These are phyloP conservation scores for Dimorphilus gyrociliatus DNA, from an alignment of 2,888 invertebrate species.

Conservation along the genomic window DNA sequence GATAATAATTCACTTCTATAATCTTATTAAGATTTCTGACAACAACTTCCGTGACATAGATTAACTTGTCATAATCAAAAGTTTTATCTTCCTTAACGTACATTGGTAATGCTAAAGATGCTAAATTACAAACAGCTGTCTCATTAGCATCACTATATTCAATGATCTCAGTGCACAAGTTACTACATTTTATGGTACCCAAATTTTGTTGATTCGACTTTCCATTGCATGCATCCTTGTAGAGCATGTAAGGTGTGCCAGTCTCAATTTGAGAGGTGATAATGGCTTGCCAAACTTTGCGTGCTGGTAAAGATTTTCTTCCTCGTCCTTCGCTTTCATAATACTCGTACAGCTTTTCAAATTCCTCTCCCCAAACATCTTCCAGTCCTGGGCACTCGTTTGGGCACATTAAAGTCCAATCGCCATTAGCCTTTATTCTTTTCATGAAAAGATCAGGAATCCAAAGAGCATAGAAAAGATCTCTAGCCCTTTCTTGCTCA, in stretches of 20 bases:
- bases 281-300: slow-evolving; percentile 76
- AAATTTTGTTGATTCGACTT: slow-evolving; percentile 96
- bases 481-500: slow-evolving; percentile 81
- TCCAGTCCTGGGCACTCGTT: slow-evolving; percentile 72
- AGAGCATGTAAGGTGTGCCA: slow-evolving; percentile 82
- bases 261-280: slow-evolving; percentile 90
- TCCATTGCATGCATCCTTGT: slow-evolving; percentile 71
- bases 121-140: slow-evolving; percentile 88
- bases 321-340: slow-evolving; percentile 52
- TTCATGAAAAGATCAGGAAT: slow-evolving; percentile 97
- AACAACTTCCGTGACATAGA: slow-evolving; percentile 67
- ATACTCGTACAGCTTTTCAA: slow-evolving; percentile 66
- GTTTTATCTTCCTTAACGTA: slow-evolving; percentile 61
- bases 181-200: slow-evolving; percentile 94
- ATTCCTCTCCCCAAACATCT: slow-evolving; percentile 87
- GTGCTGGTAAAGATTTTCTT: slow-evolving; percentile 50
- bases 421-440: slow-evolving; percentile 55
- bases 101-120: slow-evolving; percentile 88
- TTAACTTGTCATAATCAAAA: slow-evolving; percentile 72
- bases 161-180: slow-evolving; percentile 92
- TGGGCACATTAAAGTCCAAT: slow-evolving; percentile 95
- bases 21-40: slow-evolving; percentile 86
- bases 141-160: slow-evolving; percentile 82
- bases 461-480: slow-evolving; percentile 92
- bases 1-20: slow-evolving; percentile 90